A percentile compares a stretch with the other conserved stretches of the same genome.
These are phyloP conservation scores for Thalpophila matura DNA, from an alignment of 2,888 invertebrate species.

Conservation along the genomic window DNA sequence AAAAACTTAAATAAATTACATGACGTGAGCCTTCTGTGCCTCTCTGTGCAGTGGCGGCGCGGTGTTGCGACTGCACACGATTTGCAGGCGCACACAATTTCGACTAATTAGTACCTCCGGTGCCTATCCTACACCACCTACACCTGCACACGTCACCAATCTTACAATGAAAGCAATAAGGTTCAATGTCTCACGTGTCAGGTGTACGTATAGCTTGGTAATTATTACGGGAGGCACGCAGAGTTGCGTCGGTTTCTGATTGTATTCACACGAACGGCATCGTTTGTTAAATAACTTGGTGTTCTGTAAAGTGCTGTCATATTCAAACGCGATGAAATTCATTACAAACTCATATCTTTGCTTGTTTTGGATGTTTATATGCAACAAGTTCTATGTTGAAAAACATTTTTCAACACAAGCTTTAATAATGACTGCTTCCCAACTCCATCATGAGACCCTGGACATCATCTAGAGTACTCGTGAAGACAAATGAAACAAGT, in stretches of 20 bases:
- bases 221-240: slow-evolving; percentile 25
- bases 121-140: slow-evolving; percentile 4
- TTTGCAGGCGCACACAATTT: slow-evolving; percentile 38
- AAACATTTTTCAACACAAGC: too few species aligned
- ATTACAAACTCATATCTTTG: too few species aligned
- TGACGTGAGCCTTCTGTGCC: slow-evolving; percentile 1
- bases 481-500: too few species aligned
- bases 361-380: too few species aligned
- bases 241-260: slow-evolving; percentile 28
- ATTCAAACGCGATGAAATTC: slow-evolving; percentile 4
- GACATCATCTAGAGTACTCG: too few species aligned
- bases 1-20: too few species aligned
- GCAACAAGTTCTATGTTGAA: too few species aligned
- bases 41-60: neutral
- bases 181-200: neutral
- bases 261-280: slow-evolving; percentile 26
- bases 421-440: too few species aligned
- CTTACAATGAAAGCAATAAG: neutral
- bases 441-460: too few species aligned
- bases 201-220: slow-evolving; percentile 7
- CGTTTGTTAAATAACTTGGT: slow-evolving; percentile 33
- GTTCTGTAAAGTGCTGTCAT: slow-evolving; percentile 21
- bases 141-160: neutral
- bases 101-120: slow-evolving; percentile 40
- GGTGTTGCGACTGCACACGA: slow-evolving; percentile 21